These are phyloP conservation scores for Lagenorhynchus albirostris DNA, from an alignment of 2,113 vertebrate species.

Conservation along the genomic window DNA sequence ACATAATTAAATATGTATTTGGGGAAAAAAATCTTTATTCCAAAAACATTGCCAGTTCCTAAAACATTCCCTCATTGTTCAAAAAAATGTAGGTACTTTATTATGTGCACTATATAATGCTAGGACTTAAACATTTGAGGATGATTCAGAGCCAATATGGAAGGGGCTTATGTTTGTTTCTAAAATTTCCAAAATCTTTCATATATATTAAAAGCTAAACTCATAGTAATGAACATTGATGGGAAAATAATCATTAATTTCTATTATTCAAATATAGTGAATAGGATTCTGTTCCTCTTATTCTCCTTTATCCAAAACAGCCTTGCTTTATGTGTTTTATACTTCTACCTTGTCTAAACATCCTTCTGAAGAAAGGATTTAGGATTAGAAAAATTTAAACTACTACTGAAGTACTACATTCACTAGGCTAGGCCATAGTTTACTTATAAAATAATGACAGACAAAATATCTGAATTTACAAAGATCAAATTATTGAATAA, in stretches of 20 bases:
- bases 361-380: background rate
- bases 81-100: background rate
- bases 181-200: background rate
- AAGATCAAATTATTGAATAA: background rate
- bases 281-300: background rate
- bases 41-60: background rate
- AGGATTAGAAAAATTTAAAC: background rate
- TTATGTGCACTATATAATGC: background rate
- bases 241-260: background rate
- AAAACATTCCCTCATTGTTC: background rate
- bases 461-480: background rate
- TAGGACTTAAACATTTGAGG: background rate
- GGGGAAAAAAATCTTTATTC: background rate
- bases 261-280: background rate
- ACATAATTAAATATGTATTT: background rate
- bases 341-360: background rate
- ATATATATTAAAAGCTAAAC: background rate
- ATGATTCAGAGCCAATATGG: background rate
- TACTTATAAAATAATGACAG: background rate
- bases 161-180: background rate
- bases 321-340: background rate
- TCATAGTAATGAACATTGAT: background rate
- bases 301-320: background rate
- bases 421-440: background rate
- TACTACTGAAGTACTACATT: background rate